These are phyloP conservation scores for Agonopterix alstromeriana DNA, from an alignment of 2,888 invertebrate genomes.

Conservation along the genomic window DNA sequence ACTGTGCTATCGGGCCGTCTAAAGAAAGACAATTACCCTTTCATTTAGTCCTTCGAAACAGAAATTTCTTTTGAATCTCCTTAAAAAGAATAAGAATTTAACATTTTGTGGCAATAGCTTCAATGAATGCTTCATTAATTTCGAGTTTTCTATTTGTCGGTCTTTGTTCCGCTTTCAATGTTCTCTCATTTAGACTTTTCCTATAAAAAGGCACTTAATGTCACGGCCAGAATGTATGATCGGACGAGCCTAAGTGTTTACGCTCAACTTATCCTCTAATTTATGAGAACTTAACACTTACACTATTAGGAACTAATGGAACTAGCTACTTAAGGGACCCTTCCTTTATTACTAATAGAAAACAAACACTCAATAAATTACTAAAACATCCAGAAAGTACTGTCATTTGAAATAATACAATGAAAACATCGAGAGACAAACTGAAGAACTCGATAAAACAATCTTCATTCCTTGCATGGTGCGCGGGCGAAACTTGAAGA, in stretches of 20 bases:
- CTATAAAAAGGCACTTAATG: conserved; percentile 12
- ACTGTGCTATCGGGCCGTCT: no score
- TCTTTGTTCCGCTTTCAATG: not conserved
- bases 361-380: no score
- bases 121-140: no score
- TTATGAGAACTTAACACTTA: conserved; percentile 12
- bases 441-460: conserved; percentile 1
- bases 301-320: conserved; percentile 3
- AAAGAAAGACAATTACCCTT: no score
- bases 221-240: conserved; percentile 7
- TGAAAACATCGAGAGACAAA: not conserved
- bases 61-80: no score
- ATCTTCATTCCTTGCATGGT: conserved; percentile 4
- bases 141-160: no score
- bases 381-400: no score
- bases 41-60: no score
- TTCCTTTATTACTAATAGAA: no score
- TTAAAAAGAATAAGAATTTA: no score
- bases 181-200: conserved; percentile 10
- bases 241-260: conserved; percentile 8
- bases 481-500: conserved; percentile 21
- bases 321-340: conserved; percentile 1
- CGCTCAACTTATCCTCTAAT: conserved; percentile 11
- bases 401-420: no score
- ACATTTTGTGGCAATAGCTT: no score